A percentile compares a stretch with the other conserved stretches of the same genome.
Evolutionary conservation across 1,140 invertebrate genomes (phyloP).

Genomic region (Procambarus virginalis): DNA sequence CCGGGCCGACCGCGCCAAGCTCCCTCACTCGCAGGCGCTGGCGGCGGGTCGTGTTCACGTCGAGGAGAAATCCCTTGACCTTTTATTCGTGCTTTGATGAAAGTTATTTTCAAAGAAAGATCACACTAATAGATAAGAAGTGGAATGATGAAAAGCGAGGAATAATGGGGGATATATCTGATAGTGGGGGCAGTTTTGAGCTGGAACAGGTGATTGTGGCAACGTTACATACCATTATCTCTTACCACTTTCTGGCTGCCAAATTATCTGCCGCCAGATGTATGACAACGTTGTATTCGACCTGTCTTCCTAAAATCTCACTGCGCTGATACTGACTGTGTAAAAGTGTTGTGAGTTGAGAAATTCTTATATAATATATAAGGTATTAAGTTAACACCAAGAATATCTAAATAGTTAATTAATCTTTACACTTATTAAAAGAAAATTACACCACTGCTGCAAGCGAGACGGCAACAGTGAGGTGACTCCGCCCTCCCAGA

Average conservation of each 20-base stretch:
- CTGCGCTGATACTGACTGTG: no score
- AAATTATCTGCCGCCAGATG: slow-evolving; percentile 15
- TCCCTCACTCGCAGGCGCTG: background rate
- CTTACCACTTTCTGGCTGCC: background rate
- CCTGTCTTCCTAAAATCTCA: background rate
- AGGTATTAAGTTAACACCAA: no score
- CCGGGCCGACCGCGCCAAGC: background rate
- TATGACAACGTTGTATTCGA: background rate
- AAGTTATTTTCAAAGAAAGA: slow-evolving; percentile 25
- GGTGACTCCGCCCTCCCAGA: slow-evolving; percentile 31
- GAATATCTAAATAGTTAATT: no score
- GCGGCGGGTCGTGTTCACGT: background rate
- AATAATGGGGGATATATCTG: slow-evolving; percentile 32
- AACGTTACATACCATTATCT: slow-evolving; percentile 28
- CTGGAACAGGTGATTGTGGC: slow-evolving; percentile 24
- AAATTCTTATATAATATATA: no score
- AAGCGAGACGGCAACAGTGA: no score
- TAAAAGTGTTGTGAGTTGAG: no score
- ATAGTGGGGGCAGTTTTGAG: slow-evolving; percentile 30
- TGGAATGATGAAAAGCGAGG: slow-evolving; percentile 1
- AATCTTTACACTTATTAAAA: no score
- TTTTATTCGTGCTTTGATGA: background rate
- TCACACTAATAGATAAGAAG: slow-evolving; percentile 1
- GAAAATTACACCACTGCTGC: no score
- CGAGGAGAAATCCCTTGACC: background rate